phyloP scores from a whole-genome alignment of 2,888 invertebrate species.

The Cheilosia vernalis region DNA sequence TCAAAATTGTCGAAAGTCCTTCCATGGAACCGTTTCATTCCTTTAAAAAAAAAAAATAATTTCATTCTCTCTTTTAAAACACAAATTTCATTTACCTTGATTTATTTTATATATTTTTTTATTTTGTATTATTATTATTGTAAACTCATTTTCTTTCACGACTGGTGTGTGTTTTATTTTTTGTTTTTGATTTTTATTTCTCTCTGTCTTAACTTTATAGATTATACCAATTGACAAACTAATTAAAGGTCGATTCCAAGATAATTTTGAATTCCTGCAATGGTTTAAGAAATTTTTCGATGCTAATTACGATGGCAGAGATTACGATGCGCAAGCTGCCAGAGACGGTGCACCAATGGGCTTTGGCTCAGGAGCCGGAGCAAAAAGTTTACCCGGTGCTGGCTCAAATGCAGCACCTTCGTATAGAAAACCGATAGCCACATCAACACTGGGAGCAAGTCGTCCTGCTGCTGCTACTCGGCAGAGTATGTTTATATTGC shows the following conservation, averaged over 20 bases:
- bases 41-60: conserved; percentile 3
- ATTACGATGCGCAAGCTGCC: conserved; percentile 95
- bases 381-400: conserved; percentile 81
- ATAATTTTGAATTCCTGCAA: conserved; percentile 99
- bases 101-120: conserved; percentile 60
- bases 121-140: conserved; percentile 55
- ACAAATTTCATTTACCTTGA: conserved; percentile 60
- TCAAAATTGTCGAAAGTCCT: conserved; percentile 50
- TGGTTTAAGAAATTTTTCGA: conserved; percentile 99
- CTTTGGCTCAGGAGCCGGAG: conserved; percentile 85
- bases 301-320: conserved; percentile 97
- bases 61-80: conserved; percentile 74
- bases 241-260: conserved; percentile 99
- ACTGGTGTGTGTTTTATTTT: conserved; percentile 66
- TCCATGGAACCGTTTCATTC: conserved; percentile 21
- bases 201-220: conserved; percentile 78
- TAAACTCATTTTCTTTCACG: conserved; percentile 29
- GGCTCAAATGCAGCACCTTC: conserved; percentile 76
- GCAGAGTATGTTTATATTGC: conserved; percentile 80
- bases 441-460: conserved; percentile 75
- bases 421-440: conserved; percentile 78
- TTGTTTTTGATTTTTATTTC: conserved; percentile 76
- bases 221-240: conserved; percentile 85
- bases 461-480: conserved; percentile 79
- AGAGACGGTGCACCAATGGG: conserved; percentile 95